phyloP scores from a whole-genome alignment of 1,140 invertebrate species.

The Ditylenchus dipsaci region DNA sequence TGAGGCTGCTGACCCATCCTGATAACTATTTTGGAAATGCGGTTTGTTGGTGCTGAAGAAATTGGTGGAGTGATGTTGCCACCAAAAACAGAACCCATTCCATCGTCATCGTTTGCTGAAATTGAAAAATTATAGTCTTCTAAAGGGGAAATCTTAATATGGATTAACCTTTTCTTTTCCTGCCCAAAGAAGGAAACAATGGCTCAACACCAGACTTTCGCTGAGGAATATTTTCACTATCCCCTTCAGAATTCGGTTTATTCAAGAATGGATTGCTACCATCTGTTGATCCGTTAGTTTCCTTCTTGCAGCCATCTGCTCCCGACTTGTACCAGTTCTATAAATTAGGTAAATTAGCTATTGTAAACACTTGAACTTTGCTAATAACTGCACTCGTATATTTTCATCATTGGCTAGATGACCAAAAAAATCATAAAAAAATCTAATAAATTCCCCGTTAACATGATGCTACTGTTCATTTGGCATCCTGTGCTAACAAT shows the following conservation, averaged over 20 bases:
- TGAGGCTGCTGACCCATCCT: conserved; percentile 25
- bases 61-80: conserved; percentile 37
- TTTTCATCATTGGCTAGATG: no score
- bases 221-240: conserved; percentile 22
- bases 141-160: neutral
- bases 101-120: conserved; percentile 47
- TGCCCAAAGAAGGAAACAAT: conserved; percentile 46
- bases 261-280: neutral
- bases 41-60: conserved; percentile 14
- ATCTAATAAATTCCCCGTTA: no score
- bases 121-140: neutral
- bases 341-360: neutral
- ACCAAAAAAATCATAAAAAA: no score
- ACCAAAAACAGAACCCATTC: conserved; percentile 44
- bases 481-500: no score
- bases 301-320: neutral
- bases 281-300: neutral
- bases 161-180: conserved; percentile 35
- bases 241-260: neutral
- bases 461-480: no score
- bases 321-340: neutral
- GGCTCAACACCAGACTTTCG: conserved; percentile 47
- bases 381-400: no score
- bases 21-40: conserved; percentile 45
- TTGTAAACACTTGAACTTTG: neutral